Percentiles rank a stretch among this genome's conserved stretches.
Evolutionary conservation across 2,113 vertebrate species (phyloP).

Genomic region (Festucalex cinctus): DNA sequence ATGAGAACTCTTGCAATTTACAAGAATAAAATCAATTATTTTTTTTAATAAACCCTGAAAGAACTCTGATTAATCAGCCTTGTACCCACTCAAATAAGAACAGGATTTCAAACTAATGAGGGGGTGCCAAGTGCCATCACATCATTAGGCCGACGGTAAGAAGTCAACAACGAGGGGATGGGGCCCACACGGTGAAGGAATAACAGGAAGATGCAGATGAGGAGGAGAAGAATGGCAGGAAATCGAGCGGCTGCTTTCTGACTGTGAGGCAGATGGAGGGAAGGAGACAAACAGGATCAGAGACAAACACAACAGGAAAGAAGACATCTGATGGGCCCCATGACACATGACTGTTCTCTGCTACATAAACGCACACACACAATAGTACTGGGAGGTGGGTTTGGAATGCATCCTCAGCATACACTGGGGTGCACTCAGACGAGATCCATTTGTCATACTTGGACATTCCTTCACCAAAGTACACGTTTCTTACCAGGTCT

Average conservation of each 20-base stretch:
- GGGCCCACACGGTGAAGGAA: slow-evolving; percentile 32
- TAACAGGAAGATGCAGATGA: slow-evolving; percentile 67
- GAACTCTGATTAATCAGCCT: no score
- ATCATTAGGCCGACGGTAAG: background rate
- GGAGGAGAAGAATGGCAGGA: slow-evolving; percentile 70
- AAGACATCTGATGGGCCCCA: slow-evolving; percentile 5
- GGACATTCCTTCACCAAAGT: background rate
- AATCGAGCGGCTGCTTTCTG: slow-evolving; percentile 45
- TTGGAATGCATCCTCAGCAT: no score
- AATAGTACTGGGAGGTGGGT: no score
- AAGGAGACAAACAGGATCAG: slow-evolving; percentile 64
- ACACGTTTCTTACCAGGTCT: slow-evolving; percentile 77
- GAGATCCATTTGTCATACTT: background rate
- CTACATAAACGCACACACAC: background rate
- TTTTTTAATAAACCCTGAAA: no score
- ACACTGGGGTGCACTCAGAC: background rate
- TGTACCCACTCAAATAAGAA: background rate
- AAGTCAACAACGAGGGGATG: slow-evolving; percentile 23
- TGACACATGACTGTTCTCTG: background rate
- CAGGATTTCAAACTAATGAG: background rate
- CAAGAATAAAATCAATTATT: background rate
- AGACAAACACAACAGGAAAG: slow-evolving; percentile 39
- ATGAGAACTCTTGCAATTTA: background rate
- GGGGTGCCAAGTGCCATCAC: background rate
- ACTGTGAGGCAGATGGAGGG: slow-evolving; percentile 50